Percentiles rank a stretch among this genome's conserved stretches.
phyloP scores from a whole-genome alignment of 2,113 vertebrate species.

The Aramus guarauna region DNA sequence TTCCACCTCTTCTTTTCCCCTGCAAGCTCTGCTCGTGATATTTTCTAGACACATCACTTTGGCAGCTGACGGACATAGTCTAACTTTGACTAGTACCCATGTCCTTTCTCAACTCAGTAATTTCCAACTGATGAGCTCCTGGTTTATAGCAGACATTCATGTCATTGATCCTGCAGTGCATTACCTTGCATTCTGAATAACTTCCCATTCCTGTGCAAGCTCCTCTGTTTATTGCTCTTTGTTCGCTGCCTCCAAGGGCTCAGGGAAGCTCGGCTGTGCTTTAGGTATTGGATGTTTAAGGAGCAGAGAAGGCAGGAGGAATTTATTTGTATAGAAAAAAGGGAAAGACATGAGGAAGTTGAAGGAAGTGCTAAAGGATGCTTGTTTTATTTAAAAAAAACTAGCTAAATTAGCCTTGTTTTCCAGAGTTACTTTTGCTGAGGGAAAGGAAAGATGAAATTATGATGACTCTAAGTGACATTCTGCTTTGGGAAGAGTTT shows the following conservation, averaged over 20 bases:
- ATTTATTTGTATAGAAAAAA: not conserved
- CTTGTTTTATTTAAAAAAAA: not conserved
- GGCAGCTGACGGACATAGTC: slow-evolving; percentile 18
- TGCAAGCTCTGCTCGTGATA: not conserved
- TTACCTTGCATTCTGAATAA: slow-evolving; percentile 18
- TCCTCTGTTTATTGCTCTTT: not conserved
- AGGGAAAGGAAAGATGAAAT: not conserved
- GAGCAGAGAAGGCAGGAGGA: not conserved
- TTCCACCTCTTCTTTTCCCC: not conserved
- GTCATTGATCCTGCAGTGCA: not conserved
- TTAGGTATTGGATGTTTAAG: not conserved
- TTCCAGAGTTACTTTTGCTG: not conserved
- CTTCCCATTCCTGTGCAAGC: not conserved
- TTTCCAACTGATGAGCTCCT: slow-evolving; percentile 25
- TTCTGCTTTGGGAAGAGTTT: not conserved
- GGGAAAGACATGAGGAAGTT: not conserved
- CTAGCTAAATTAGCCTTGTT: not conserved
- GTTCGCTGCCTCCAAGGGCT: not conserved
- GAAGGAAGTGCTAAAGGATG: not conserved
- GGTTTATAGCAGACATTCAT: slow-evolving; percentile 4
- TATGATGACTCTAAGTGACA: not conserved
- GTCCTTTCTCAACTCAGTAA: slow-evolving; percentile 41
- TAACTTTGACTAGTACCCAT: not conserved
- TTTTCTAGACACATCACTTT: slow-evolving; percentile 1
- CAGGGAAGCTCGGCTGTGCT: not conserved